Conservation (phyloP, 2,888 invertebrate genomes). For the Harpagoxenus sublaevis region DNA sequence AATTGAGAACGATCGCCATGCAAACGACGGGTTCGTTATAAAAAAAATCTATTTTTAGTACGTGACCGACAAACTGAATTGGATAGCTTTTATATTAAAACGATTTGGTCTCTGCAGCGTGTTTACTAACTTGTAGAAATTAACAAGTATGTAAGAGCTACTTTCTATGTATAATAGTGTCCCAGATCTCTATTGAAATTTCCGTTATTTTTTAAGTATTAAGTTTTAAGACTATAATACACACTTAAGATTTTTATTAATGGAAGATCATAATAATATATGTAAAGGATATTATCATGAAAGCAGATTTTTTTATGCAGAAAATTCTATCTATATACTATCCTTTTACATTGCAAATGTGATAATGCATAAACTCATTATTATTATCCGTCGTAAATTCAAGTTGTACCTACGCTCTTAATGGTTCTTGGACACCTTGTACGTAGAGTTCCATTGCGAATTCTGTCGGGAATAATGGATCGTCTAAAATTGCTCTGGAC, state of each 20-base stretch:
- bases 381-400: conserved; percentile 1
- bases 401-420: not conserved
- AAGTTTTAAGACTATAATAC: not conserved
- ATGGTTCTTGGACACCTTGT: conserved; percentile 28
- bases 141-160: not conserved
- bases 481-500: conserved; percentile 32
- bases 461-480: conserved; percentile 43
- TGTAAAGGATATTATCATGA: not conserved
- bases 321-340: not conserved
- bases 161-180: not conserved
- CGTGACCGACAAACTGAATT: conserved; percentile 40
- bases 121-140: conserved; percentile 2
- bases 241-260: not conserved
- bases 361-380: conserved; percentile 1
- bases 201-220: not conserved
- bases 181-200: not conserved
- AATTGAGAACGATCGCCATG: conserved; percentile 42
- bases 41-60: conserved; percentile 35
- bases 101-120: not conserved
- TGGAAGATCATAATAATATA: not conserved
- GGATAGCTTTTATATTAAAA: conserved; percentile 23
- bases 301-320: not conserved
- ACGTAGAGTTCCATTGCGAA: conserved; percentile 8
- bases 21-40: conserved; percentile 36
- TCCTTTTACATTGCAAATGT: not conserved